Percentiles rank a stretch among this genome's conserved stretches.
Conservation (phyloP, 2,888 invertebrate genomes). For the Tridacna gigas region DNA sequence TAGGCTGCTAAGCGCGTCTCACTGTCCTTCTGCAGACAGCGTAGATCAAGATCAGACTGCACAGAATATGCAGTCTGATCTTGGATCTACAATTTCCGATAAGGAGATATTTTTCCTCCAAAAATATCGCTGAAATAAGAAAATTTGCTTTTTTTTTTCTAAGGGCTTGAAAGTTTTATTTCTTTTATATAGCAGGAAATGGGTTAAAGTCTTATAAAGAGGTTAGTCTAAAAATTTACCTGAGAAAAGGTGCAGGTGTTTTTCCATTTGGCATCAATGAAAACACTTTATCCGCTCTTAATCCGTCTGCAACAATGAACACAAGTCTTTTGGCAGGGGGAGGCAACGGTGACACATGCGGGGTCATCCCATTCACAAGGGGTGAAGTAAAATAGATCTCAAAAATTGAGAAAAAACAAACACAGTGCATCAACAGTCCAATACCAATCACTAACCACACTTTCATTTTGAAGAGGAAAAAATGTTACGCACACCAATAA, state of each 20-base stretch:
- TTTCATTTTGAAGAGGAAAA: constrained; percentile 41
- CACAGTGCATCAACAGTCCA: constrained; percentile 44
- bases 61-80: no score
- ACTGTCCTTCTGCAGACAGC: no score
- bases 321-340: constrained; percentile 52
- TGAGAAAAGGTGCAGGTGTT: constrained; percentile 45
- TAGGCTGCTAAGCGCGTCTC: no score
- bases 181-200: no score
- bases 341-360: constrained; percentile 51
- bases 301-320: constrained; percentile 53
- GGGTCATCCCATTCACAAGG: constrained; percentile 58
- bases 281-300: constrained; percentile 51
- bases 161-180: no score
- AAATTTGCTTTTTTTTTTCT: no score
- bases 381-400: constrained; percentile 64
- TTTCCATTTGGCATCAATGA: constrained; percentile 45
- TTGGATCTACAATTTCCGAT: no score
- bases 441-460: constrained; percentile 49
- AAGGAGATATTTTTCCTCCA: no score
- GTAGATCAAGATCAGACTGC: no score
- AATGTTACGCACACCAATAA: neutral
- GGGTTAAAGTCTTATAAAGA: no score
- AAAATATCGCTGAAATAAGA: no score
- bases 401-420: constrained; percentile 62
- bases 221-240: constrained; percentile 31